Conservation (phyloP, 37 sponge, comb jelly and placozoan species). For the Halisarca cf. caerulea region DNA sequence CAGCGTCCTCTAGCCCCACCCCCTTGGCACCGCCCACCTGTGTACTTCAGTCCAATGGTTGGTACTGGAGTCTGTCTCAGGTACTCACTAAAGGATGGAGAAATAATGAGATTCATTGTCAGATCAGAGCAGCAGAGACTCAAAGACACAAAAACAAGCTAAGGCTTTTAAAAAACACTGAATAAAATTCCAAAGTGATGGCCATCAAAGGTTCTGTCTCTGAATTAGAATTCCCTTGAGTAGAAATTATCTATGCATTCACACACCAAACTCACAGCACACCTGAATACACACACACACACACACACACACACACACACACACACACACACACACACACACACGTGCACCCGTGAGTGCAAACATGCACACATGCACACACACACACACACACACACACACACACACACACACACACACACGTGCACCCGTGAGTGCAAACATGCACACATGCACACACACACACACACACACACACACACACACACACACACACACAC, state of each 20-base stretch:
- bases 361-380: conserved; percentile 33
- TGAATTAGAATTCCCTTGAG: too few species aligned
- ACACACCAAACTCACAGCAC: too few species aligned
- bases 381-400: conserved; percentile 32
- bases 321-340: conserved; percentile 37
- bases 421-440: neutral
- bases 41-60: conserved; percentile 87
- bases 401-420: conserved; percentile 30
- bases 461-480: conserved; percentile 16
- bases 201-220: too few species aligned
- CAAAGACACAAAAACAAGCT: too few species aligned
- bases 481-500: conserved; percentile 8
- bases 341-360: conserved; percentile 14
- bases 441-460: conserved; percentile 1
- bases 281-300: neutral
- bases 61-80: conserved; percentile 58
- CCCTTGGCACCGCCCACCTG: conserved; percentile 73
- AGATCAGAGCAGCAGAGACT: too few species aligned
- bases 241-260: too few species aligned
- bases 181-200: too few species aligned
- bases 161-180: too few species aligned
- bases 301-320: conserved; percentile 36
- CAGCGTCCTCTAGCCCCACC: conserved; percentile 82
- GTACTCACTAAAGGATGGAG: conserved; percentile 65
- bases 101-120: neutral